Base-by-base conservation (phyloP, 2,888 invertebrate species). In the Amorpha juglandis region DNA sequence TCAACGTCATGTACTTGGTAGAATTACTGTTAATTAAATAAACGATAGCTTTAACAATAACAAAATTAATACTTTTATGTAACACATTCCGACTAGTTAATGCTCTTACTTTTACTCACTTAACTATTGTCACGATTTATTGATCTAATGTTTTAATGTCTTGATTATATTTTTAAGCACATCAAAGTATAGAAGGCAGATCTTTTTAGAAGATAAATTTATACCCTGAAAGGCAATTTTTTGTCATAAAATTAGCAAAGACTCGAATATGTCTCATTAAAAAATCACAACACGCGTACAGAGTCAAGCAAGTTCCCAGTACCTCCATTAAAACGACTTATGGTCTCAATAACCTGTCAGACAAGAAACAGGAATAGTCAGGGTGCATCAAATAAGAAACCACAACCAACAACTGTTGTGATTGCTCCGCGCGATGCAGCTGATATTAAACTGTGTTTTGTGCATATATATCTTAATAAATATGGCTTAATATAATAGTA, bases 301-400 rank as follows among this genome's bases (percentile, higher is more conserved):
- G 33, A 53, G 33, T 33, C n/a, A 53, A n/a, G 35, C 35, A 33
- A 53, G 35, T n/a, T 53, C 53, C 35, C 53, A 33, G 53, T n/a
- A 53, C 12, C n/a, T n/a, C n/a, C n/a, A 53, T 21, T 58, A 38
- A 58, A 38, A 38, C 55, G 6, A 19, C 38, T 38, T 38, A 58
- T 53, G n/a, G 55, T 9, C 16, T 19, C 9, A 11, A 58, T 38
- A 58, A 58, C 38, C 38, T 58, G 38, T 38, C 38, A 58, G 55
- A 38, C 55, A 58, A 58, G 19, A 58, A 58, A 58, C 55, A 58
- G 55, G 55, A 55, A 58, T 58, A 58, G 38, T 38, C 35, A 19
- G 55, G 16, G 38, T 16, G 55, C 38, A 12, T 55, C 27, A 52
- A 53, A 53, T 38, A 58, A 38, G 55, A 19, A 38, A 38, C 38